Evolutionary conservation across 2,113 vertebrate species (phyloP).

Genomic region (Platichthys stellatus): DNA sequence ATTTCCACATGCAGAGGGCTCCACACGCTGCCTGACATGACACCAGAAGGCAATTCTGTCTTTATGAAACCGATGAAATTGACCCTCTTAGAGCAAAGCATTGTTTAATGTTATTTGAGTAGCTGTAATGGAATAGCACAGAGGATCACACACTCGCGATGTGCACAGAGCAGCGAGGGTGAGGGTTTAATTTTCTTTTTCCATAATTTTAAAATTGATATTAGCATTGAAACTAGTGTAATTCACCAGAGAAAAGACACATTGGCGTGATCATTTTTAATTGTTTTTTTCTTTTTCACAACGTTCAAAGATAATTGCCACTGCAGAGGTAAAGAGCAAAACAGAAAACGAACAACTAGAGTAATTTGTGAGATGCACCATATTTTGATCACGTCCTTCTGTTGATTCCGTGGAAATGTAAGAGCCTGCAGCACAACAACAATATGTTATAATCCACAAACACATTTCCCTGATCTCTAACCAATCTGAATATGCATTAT

Average conservation of each 20-base stretch:
- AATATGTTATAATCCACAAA: too few species aligned
- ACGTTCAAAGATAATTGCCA: not conserved
- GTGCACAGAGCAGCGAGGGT: not conserved
- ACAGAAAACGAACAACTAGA: not conserved
- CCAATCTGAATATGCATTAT: too few species aligned
- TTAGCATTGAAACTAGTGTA: too few species aligned
- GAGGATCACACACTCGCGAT: too few species aligned
- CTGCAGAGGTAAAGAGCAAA: not conserved
- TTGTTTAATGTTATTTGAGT: not conserved
- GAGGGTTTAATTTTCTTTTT: not conserved
- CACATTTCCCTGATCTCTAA: too few species aligned
- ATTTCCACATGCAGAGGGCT: not conserved
- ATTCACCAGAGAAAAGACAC: too few species aligned
- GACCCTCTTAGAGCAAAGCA: not conserved
- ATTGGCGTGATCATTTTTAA: not conserved
- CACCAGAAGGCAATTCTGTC: not conserved
- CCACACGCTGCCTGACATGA: not conserved
- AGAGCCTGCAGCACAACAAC: too few species aligned
- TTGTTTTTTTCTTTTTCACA: not conserved
- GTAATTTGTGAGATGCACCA: too few species aligned
- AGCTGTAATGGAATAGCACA: not conserved
- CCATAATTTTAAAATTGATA: too few species aligned
- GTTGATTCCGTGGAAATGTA: not conserved
- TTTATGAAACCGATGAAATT: not conserved
- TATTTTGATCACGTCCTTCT: too few species aligned